phyloP scores from a whole-genome alignment of 2,113 vertebrate genomes.

The Prinia subflava region DNA sequence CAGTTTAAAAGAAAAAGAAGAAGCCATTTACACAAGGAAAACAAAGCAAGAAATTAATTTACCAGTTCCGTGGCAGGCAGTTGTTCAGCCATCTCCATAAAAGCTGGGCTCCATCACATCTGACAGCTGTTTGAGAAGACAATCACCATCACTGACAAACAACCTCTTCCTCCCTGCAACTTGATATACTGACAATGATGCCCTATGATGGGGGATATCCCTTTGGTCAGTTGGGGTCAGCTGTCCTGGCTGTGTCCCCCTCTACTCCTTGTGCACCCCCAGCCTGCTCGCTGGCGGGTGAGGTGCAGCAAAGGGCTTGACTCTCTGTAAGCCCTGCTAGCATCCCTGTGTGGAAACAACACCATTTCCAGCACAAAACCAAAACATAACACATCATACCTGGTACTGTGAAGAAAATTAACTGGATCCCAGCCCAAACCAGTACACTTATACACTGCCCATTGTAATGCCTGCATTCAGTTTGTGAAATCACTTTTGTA shows the following conservation, averaged over 20 bases:
- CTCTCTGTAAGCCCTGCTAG: background rate
- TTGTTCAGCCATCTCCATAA: background rate
- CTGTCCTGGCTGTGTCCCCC: background rate
- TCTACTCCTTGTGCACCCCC: background rate
- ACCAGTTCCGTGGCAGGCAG: background rate
- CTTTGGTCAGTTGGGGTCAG: background rate
- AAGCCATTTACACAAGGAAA: background rate
- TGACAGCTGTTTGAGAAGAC: background rate
- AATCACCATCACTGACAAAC: accelerated
- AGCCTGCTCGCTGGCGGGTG: background rate
- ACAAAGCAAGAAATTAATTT: background rate
- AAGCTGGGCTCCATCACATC: background rate
- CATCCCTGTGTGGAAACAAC: background rate
- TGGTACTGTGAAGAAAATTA: background rate
- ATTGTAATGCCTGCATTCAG: background rate
- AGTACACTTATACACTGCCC: background rate
- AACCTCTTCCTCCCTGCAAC: background rate
- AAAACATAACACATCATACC: background rate
- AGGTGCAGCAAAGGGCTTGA: background rate
- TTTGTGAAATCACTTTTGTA: background rate
- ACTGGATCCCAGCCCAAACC: background rate
- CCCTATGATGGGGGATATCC: background rate
- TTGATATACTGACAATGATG: background rate
- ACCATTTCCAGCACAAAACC: background rate
- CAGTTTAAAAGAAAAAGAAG: background rate